These are phyloP conservation scores for Crotalus tigris DNA, from an alignment of 2,113 vertebrate genomes.

Conservation along the genomic window DNA sequence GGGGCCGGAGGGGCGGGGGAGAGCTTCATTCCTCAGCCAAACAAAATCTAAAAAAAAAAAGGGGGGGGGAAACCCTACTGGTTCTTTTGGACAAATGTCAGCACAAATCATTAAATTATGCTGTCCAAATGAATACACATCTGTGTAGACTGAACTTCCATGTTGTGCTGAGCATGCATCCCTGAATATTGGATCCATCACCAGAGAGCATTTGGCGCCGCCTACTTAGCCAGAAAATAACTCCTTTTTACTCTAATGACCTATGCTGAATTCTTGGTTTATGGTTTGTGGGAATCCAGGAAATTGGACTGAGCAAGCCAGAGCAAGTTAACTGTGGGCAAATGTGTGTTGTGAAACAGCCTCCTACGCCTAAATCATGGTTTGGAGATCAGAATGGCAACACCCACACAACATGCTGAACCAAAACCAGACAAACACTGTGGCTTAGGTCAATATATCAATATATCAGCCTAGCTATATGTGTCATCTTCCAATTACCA, in stretches of 20 bases:
- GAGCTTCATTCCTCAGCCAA: not conserved
- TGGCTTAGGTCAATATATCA: not conserved
- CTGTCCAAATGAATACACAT: not conserved
- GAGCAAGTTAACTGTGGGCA: not conserved
- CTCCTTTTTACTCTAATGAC: not conserved
- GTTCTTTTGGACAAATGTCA: not conserved
- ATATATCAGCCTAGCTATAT: not conserved
- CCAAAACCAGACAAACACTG: not conserved
- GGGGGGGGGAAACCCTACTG: not conserved
- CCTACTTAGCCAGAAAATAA: not conserved
- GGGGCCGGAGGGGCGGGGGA: not conserved
- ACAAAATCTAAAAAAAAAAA: not conserved
- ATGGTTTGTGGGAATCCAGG: not conserved
- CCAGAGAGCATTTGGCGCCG: not conserved
- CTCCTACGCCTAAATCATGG: not conserved
- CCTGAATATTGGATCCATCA: not conserved
- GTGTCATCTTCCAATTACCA: not conserved
- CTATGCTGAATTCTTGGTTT: not conserved
- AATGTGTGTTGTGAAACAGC: not conserved
- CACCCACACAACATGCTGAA: not conserved
- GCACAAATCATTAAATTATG: not conserved
- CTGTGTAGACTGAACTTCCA: not conserved
- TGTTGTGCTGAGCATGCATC: not conserved
- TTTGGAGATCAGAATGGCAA: not conserved
- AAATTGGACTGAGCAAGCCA: not conserved